These are phyloP conservation scores for Delphinus delphis DNA, from an alignment of 2,113 vertebrate species.

Conservation along the genomic window DNA sequence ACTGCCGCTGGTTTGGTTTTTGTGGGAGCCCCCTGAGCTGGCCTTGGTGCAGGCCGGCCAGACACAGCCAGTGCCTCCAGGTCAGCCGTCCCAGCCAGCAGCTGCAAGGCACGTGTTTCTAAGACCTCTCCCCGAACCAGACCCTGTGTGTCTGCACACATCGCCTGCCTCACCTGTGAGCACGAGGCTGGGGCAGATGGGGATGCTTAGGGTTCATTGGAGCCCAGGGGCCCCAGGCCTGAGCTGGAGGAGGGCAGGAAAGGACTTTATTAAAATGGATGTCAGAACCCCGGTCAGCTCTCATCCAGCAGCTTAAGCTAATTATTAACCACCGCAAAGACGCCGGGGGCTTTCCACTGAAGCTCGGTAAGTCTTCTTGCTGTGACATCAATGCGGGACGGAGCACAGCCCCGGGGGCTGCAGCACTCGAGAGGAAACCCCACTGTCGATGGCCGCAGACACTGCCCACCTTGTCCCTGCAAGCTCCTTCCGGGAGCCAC, in stretches of 20 bases:
- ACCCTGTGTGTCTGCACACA: background rate
- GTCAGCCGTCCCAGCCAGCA: accelerated
- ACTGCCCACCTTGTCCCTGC: background rate
- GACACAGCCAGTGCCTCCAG: background rate
- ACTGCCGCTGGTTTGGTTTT: accelerated
- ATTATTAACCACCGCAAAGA: constrained; percentile 51
- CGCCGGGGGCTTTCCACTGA: background rate
- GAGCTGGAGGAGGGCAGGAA: background rate
- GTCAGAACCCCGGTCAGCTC: background rate
- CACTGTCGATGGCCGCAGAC: accelerated
- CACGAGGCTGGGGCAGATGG: accelerated
- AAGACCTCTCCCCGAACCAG: background rate
- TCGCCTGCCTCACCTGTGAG: background rate
- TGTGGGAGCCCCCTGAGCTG: accelerated
- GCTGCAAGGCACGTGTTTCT: accelerated
- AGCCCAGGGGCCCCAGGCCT: background rate
- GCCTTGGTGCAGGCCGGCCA: background rate
- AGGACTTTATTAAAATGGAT: constrained; percentile 42
- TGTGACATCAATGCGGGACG: background rate
- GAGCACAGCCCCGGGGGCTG: accelerated
- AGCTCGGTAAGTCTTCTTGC: background rate
- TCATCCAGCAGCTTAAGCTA: constrained; percentile 6
- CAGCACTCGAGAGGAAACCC: accelerated
- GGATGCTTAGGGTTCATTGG: accelerated
- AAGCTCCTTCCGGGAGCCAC: background rate